These are phyloP conservation scores for Neogobius melanostomus DNA, from an alignment of 2,113 vertebrate genomes.

Conservation along the genomic window DNA sequence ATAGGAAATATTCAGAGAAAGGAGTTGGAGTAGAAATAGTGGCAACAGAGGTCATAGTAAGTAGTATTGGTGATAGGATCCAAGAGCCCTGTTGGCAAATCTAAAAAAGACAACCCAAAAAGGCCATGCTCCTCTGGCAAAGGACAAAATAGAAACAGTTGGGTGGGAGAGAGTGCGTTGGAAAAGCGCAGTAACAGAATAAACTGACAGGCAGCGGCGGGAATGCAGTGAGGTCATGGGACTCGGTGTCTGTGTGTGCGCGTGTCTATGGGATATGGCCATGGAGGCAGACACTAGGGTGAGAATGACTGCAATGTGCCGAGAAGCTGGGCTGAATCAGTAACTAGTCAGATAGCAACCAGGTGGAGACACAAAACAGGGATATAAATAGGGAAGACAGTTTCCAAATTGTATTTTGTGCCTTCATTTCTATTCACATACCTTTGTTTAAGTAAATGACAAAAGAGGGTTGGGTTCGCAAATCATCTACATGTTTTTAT, in stretches of 20 bases:
- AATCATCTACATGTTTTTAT: too few species aligned
- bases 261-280: slow-evolving; percentile 45
- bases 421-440: too few species aligned
- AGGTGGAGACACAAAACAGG: slow-evolving; percentile 29
- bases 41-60: too few species aligned
- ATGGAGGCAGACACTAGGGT: slow-evolving; percentile 63
- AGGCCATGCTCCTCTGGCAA: slow-evolving; percentile 10
- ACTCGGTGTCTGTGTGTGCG: slow-evolving; percentile 43
- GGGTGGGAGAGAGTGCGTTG: slow-evolving; percentile 28
- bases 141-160: slow-evolving; percentile 26
- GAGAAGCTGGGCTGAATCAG: slow-evolving; percentile 64
- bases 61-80: neutral
- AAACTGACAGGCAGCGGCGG: slow-evolving; percentile 68
- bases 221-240: slow-evolving; percentile 76
- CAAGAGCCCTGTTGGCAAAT: neutral
- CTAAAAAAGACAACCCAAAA: slow-evolving; percentile 25
- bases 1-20: too few species aligned
- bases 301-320: slow-evolving; percentile 62
- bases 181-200: slow-evolving; percentile 73
- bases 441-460: too few species aligned
- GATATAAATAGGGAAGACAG: slow-evolving; percentile 2
- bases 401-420: neutral
- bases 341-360: slow-evolving; percentile 35
- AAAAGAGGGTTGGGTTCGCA: too few species aligned
- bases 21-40: too few species aligned